Percentiles rank a stretch among this genome's conserved stretches.
These are phyloP conservation scores for Scotopteryx bipunctaria DNA, from an alignment of 2,888 invertebrate species.

Conservation along the genomic window DNA sequence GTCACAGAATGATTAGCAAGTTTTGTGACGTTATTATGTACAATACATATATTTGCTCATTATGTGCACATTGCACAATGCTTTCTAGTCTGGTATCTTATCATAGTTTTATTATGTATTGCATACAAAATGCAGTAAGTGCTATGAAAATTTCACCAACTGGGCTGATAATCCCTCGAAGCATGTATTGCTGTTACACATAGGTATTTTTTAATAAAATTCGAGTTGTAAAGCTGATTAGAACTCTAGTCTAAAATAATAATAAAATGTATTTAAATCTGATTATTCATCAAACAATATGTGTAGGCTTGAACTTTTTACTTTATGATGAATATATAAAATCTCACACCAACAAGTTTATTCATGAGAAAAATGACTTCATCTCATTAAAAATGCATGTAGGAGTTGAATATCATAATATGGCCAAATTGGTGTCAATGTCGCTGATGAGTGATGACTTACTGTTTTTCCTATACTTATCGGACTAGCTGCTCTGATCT, in stretches of 20 bases:
- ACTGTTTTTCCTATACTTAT: too few species aligned
- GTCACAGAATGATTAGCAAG: slow-evolving; percentile 46
- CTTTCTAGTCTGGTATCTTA: slow-evolving; percentile 51
- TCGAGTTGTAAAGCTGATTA: too few species aligned
- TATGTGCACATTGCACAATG: slow-evolving; percentile 31
- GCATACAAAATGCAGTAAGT: slow-evolving; percentile 37
- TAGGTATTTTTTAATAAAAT: too few species aligned
- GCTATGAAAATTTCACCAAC: slow-evolving; percentile 31
- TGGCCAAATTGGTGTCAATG: slow-evolving; percentile 33
- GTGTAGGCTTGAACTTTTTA: too few species aligned
- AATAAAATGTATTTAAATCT: too few species aligned
- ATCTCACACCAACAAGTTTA: neutral
- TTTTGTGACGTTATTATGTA: slow-evolving; percentile 34
- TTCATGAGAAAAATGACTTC: slow-evolving; percentile 28
- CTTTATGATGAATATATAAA: too few species aligned
- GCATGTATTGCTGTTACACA: too few species aligned
- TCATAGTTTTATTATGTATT: slow-evolving; percentile 39
- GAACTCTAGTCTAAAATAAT: too few species aligned
- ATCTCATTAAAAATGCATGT: slow-evolving; percentile 39
- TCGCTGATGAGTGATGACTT: slow-evolving; percentile 9
- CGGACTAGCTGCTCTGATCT: too few species aligned
- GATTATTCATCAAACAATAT: too few species aligned
- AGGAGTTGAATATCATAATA: slow-evolving; percentile 38
- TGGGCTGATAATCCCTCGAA: neutral
- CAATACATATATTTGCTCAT: slow-evolving; percentile 30